phyloP scores from a whole-genome alignment of 2,797 vertebrate genomes.

The Oryzias dopingdopingensis region DNA sequence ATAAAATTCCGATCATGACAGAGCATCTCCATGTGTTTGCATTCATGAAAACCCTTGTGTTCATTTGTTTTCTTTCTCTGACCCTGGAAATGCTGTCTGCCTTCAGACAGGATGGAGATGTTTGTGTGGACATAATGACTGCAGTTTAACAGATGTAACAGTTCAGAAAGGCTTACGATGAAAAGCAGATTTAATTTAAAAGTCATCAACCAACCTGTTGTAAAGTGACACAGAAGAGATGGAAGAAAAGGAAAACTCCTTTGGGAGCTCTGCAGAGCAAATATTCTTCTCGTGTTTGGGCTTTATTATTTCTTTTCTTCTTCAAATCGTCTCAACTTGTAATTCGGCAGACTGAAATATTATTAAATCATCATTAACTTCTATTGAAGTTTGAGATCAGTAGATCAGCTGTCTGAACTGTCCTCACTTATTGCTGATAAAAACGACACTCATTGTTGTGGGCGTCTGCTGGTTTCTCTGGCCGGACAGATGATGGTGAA shows the following conservation, averaged over 20 bases:
- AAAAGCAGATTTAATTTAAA: slow-evolving; percentile 70
- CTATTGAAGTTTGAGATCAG: background rate
- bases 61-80: background rate
- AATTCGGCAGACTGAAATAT: too few species aligned
- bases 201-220: slow-evolving; percentile 46
- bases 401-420: too few species aligned
- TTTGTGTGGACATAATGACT: background rate
- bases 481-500: too few species aligned
- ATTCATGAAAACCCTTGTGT: slow-evolving; percentile 32
- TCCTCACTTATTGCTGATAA: background rate
- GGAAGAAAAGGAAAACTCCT: slow-evolving; percentile 6
- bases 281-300: slow-evolving; percentile 1
- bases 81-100: too few species aligned
- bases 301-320: background rate
- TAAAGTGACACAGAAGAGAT: slow-evolving; percentile 44
- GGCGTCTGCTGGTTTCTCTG: background rate
- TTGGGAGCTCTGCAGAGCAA: too few species aligned
- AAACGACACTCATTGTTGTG: background rate
- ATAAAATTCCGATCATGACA: too few species aligned
- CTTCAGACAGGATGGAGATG: background rate
- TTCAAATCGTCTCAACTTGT: too few species aligned
- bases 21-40: slow-evolving; percentile 13
- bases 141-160: slow-evolving; percentile 43
- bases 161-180: slow-evolving; percentile 45
- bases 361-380: too few species aligned